A percentile compares a stretch with the other conserved stretches of the same genome.
Evolutionary conservation across 2,113 vertebrate species (phyloP).

Genomic region (Chlamydotis undulata): DNA sequence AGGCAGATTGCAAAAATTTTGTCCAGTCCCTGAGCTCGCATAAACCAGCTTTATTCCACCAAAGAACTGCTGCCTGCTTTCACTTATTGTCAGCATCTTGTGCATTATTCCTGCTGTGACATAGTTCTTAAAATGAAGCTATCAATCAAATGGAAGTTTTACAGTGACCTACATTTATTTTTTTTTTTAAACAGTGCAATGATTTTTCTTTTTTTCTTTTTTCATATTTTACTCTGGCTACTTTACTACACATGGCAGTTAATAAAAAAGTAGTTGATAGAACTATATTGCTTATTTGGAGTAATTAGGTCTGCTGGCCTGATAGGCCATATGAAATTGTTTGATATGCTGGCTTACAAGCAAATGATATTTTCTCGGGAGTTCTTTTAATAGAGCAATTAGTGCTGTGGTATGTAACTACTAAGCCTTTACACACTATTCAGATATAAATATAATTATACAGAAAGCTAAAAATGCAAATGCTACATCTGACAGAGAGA

Average conservation of each 20-base stretch:
- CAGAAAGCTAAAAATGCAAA: neutral
- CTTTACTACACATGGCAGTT: neutral
- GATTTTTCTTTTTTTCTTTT: neutral
- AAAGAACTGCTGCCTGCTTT: neutral
- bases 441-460: neutral
- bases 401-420: neutral
- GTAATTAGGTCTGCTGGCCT: neutral
- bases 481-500: neutral
- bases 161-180: neutral
- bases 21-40: neutral
- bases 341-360: neutral
- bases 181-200: neutral
- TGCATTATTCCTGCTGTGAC: neutral
- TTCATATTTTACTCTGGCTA: neutral
- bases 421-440: neutral
- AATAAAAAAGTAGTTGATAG: neutral
- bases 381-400: neutral
- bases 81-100: neutral
- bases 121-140: neutral
- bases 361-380: neutral
- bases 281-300: neutral
- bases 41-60: neutral
- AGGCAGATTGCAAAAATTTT: neutral
- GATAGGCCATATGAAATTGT: neutral
- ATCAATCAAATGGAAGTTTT: slow-evolving; percentile 16